Evolutionary conservation across 2,797 vertebrate species (phyloP), one percentile per base, ranked within the genome.

Genomic region (Typhlichthys subterraneus): DNA sequence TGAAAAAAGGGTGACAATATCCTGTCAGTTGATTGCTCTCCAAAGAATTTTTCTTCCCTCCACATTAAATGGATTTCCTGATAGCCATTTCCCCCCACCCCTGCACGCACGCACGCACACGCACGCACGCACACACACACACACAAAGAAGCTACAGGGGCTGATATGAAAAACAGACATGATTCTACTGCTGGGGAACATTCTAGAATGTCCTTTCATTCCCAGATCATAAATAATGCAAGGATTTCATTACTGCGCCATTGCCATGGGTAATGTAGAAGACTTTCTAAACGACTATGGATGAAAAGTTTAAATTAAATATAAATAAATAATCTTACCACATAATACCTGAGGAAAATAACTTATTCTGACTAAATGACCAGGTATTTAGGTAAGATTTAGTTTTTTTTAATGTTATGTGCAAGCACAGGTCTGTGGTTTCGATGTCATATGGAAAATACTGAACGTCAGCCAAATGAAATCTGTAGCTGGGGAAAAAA

Each of bases 401-500:
- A 29, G 23, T 29, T 29, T 1, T 1, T 29, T 29, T 29, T 4
- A 4, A 29, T 23, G 23, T 29, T 29, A 73, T 65, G 61, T 73
- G 61, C 69, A 66, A 61, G 63, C 59, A 59, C 52, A 57, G 45
- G 17, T 80, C 55, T 82, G 59, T 19, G 53, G 46, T 17, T 52
- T 57, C 75, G 64, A 71, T 55, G 50, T 74, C 14, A 71, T 68
- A 50, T 17, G 52, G 12, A 54, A 70, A 77, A 51, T 33, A 65
- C 15, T 54, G 52, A 63, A 42, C n/a, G 42, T 13, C 45, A 56
- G 53, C 42, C 42, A 53, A 52, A 38, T 61, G 46, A 65, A 38
- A 6, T 14, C 29, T 29, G 17, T 14, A 61, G 63, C 1, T 6
- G 60, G 42, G 12, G 13, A 50, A 49, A 19, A 45, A 9, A 8